Evolutionary conservation across 2,888 invertebrate species (phyloP).

Genomic region (Chrysodeixis includens): DNA sequence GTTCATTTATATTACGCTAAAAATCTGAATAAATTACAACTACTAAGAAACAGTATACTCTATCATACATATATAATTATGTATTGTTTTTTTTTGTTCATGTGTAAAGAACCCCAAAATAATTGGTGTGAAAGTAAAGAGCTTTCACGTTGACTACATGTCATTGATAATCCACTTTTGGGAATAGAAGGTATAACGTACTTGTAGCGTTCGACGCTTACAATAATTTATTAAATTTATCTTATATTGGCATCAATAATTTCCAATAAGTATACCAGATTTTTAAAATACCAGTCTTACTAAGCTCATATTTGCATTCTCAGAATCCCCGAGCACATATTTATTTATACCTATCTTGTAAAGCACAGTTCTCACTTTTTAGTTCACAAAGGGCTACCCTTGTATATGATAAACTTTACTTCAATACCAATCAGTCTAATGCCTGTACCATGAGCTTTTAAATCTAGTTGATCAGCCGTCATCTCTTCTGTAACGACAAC

Average conservation of each 20-base stretch:
- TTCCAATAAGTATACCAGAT: conserved; percentile 18
- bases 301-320: conserved; percentile 41
- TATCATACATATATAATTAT: background rate
- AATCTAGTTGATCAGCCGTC: too few species aligned
- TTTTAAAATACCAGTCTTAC: conserved; percentile 40
- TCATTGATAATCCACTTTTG: background rate
- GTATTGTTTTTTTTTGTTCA: background rate
- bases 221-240: conserved; percentile 6
- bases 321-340: conserved; percentile 8
- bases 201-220: conserved; percentile 11
- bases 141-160: background rate
- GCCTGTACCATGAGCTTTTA: too few species aligned
- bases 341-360: conserved; percentile 18
- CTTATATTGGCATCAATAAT: background rate
- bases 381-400: background rate
- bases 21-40: background rate
- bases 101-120: background rate
- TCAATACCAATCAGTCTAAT: background rate
- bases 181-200: background rate
- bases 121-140: background rate
- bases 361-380: conserved; percentile 21
- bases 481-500: too few species aligned
- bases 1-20: background rate
- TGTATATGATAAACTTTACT: background rate
- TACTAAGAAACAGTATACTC: background rate